Base-by-base conservation (phyloP, 2,797 vertebrate genomes). In the Falco peregrinus region DNA sequence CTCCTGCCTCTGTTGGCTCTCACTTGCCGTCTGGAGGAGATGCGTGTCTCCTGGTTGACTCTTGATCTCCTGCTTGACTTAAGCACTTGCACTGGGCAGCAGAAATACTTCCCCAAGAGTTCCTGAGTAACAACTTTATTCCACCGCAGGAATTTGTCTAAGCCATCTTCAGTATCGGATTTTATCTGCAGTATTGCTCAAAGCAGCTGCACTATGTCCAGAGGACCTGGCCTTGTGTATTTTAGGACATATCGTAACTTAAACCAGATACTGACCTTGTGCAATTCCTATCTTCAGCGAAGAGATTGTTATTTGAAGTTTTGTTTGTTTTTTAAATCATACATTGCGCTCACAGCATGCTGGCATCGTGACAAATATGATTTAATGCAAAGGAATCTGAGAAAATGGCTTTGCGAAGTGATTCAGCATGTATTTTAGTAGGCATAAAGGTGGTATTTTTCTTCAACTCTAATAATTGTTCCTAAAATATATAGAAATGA, bases 141-240 rank as follows among this genome's bases (percentile, higher is more conserved):
- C 61, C 57, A 22, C 50, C 41, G 31, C 78, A 91, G 84, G 95
- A 96, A 93, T 96, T 93, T 87, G 65, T 87, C 76, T 95, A 90
- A 96, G 94, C 91, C 89, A 81, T 95, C 87, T 92, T 93, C 93
- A 93, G 95, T 85, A 92, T 97, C 90, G 2, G 69, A 73, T 96
- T 95, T 96, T 95, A 91, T 91, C 92, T 87, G 53, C 84, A 84
- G 61, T 90, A 21, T 69, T 88, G 83, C 95, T 79, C 83, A 84
- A 92, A 93, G 90, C 92, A 96, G 93, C 95, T 97, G 95, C 92
- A 63, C 57, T 37, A 47, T 60, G 43, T 90, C 84, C 82, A 73
- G 84, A 88, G 84, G 78, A 96, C 84, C 68, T 77, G 75, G 84
- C 84, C 88, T 64, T 21, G 51, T 93, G 43, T 96, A 95, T 96